Percentiles rank a stretch among this genome's conserved stretches.
Evolutionary conservation across 2,888 invertebrate genomes (phyloP).

Genomic region (Orchesella flavescens): DNA sequence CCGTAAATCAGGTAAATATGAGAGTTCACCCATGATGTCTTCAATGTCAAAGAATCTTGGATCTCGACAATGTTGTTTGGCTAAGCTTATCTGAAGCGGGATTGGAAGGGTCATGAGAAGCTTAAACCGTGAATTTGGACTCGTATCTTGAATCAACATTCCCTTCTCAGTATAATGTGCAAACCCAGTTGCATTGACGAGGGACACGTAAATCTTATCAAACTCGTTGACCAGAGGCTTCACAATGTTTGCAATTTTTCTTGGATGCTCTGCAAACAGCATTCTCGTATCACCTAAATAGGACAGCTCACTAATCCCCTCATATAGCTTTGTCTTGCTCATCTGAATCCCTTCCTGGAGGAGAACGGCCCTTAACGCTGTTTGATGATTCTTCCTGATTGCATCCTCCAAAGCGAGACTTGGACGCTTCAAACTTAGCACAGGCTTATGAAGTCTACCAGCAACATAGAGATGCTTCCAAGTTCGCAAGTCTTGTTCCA

Average conservation of each 20-base stretch:
- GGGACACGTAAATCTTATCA: slow-evolving; percentile 81
- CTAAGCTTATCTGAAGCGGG: slow-evolving; percentile 76
- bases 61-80: slow-evolving; percentile 39
- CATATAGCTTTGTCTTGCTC: slow-evolving; percentile 88
- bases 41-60: slow-evolving; percentile 63
- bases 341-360: slow-evolving; percentile 87
- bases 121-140: slow-evolving; percentile 52
- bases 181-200: slow-evolving; percentile 51
- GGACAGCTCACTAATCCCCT: slow-evolving; percentile 88
- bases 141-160: slow-evolving; percentile 62
- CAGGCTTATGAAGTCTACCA: slow-evolving; percentile 97
- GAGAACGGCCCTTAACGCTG: slow-evolving; percentile 82
- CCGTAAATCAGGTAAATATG: slow-evolving; percentile 51
- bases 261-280: slow-evolving; percentile 96
- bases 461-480: slow-evolving; percentile 94
- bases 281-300: slow-evolving; percentile 95
- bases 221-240: slow-evolving; percentile 86
- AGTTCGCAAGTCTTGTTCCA: slow-evolving; percentile 89
- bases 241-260: slow-evolving; percentile 93
- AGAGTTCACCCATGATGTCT: slow-evolving; percentile 64
- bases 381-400: slow-evolving; percentile 73
- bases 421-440: slow-evolving; percentile 81
- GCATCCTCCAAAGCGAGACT: slow-evolving; percentile 31
- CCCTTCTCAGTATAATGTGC: slow-evolving; percentile 56
- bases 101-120: slow-evolving; percentile 78